Conservation (phyloP, 2,113 vertebrate genomes). For the Ceratotherium simum region DNA sequence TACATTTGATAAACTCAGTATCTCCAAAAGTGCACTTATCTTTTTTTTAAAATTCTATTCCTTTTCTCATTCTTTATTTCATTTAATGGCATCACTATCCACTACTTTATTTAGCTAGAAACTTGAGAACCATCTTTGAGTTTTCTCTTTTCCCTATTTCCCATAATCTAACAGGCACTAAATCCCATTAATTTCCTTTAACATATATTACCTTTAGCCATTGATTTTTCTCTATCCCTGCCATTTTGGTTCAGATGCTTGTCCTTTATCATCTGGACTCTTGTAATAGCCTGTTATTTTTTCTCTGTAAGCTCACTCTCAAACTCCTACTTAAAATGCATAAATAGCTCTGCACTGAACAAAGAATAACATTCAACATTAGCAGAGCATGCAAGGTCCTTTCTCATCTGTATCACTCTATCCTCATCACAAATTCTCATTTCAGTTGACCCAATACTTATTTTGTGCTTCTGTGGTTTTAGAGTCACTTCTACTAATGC, state of each 20-base stretch:
- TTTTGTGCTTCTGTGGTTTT: neutral
- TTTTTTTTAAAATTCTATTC: neutral
- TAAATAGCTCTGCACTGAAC: neutral
- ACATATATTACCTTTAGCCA: neutral
- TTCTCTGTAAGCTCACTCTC: neutral
- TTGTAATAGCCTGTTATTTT: neutral
- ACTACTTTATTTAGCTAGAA: neutral
- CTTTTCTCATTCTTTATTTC: neutral
- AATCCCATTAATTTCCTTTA: neutral
- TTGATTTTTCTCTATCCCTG: neutral
- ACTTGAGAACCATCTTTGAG: neutral
- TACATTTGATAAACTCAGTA: neutral
- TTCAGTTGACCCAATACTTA: neutral
- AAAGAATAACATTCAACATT: neutral
- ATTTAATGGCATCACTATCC: neutral
- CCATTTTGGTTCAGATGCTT: neutral
- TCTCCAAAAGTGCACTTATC: neutral
- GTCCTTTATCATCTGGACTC: neutral
- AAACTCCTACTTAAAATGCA: neutral
- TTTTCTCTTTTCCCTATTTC: neutral
- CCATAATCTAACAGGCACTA: neutral
- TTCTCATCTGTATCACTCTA: neutral
- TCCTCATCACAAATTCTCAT: neutral
- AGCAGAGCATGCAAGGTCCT: rapidly evolving
- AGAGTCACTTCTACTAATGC: neutral